Conservation (phyloP, 2,888 invertebrate species). For the Lasioglossum malachurum region DNA sequence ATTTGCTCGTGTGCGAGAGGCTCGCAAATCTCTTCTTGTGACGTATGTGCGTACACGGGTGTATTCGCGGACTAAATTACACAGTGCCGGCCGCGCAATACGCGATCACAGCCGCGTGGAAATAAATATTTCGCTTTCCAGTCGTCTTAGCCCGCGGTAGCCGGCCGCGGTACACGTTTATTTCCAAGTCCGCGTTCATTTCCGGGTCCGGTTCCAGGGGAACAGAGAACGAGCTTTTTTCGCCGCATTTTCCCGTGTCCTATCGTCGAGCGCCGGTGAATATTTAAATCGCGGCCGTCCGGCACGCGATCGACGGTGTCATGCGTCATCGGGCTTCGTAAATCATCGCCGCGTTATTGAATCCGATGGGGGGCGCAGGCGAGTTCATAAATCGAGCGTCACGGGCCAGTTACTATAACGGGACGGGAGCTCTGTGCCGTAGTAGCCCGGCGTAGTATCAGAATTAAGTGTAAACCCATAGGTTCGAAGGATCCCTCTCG, state of each 20-base stretch:
- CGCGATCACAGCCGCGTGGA: constrained; percentile 68
- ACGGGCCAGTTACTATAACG: constrained; percentile 43
- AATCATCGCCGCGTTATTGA: constrained; percentile 44
- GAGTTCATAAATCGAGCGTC: constrained; percentile 55
- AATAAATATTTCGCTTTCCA: constrained; percentile 71
- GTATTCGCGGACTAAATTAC: constrained; percentile 55
- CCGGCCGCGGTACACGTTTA: constrained; percentile 15
- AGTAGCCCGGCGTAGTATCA: constrained; percentile 28
- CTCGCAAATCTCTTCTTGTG: constrained; percentile 24
- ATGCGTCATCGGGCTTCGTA: constrained; percentile 17
- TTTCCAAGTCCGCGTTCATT: neutral
- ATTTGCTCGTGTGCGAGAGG: constrained; percentile 20
- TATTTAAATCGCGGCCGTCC: constrained; percentile 8
- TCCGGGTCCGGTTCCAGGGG: neutral
- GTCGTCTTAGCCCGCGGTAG: neutral
- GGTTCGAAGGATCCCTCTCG: constrained; percentile 54
- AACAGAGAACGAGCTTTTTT: neutral
- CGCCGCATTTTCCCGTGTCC: neutral
- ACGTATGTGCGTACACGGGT: constrained; percentile 13
- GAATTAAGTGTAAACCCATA: constrained; percentile 64
- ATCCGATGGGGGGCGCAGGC: constrained; percentile 23
- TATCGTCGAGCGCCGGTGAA: neutral
- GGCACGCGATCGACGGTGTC: neutral
- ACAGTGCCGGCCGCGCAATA: constrained; percentile 46
- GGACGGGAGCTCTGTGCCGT: constrained; percentile 20